Evolutionary conservation across 2,113 vertebrate genomes (phyloP), one percentile per base, ranked within the genome.

Genomic region (Hemichromis elongatus): DNA sequence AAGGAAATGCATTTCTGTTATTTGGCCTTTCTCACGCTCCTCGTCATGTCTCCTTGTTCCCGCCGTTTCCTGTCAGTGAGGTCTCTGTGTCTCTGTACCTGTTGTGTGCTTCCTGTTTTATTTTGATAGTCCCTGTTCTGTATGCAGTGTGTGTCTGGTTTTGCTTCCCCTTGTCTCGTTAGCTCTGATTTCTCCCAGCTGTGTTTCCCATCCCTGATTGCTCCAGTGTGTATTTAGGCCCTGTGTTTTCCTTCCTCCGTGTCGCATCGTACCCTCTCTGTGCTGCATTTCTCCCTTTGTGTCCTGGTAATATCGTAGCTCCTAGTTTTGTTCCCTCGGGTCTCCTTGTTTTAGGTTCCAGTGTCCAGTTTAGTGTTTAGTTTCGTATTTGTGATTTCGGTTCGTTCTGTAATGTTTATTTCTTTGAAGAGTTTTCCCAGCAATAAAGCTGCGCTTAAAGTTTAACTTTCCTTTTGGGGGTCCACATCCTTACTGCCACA

Each of bases 151-250:
- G 26, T 56, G n/a, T 56, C 0, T 56, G 54, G 54, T 56, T 56
- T 56, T 0, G 24, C 0, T 26, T 12, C 26, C 2, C 12, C 26
- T 6, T 56, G 54, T 56, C 54, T 56, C 26, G 2, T n/a, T n/a
- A n/a, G n/a, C n/a, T 56, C 54, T 56, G 21, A 56, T 0, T 56
- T 2, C 12, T 26, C 21, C 14, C 54, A 56, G 54, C 24, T 6
- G 4, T 56, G 54, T 56, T 26, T 59, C 14, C 26, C 56, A 9
- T n/a, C n/a, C 26, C 56, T 59, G 0, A 30, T 61, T 61, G 3
- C 28, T 33, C 28, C n/a, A n/a, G n/a, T n/a, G n/a, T n/a, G n/a
- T n/a, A n/a, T 61, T 61, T 61, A 61, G n/a, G n/a, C 57, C 0
- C 0, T 19, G 28, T 61, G 28, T 61, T 2, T 61, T 61, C 28